phyloP scores from a whole-genome alignment of 2,113 vertebrate species.

The Chionodraco myersi region DNA sequence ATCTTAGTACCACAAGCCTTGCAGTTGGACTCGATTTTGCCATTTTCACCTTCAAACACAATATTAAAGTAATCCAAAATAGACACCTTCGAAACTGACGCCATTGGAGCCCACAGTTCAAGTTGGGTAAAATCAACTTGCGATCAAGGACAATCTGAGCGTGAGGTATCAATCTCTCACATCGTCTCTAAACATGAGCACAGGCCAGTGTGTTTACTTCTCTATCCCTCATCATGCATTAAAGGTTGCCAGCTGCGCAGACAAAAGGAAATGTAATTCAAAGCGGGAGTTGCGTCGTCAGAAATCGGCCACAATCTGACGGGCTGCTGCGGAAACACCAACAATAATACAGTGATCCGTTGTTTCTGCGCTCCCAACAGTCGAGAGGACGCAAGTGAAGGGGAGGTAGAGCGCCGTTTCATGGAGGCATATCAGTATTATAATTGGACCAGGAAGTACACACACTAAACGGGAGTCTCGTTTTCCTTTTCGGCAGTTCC shows the following conservation, averaged over 20 bases:
- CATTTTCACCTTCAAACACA: slow-evolving; percentile 88
- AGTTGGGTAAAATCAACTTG: slow-evolving; percentile 65
- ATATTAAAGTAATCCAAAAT: slow-evolving; percentile 88
- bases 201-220: slow-evolving; percentile 73
- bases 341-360: slow-evolving; percentile 47
- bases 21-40: slow-evolving; percentile 87
- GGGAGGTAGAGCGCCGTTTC: slow-evolving; percentile 33
- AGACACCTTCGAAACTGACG: slow-evolving; percentile 85
- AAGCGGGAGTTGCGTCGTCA: slow-evolving; percentile 38
- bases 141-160: slow-evolving; percentile 55
- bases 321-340: slow-evolving; percentile 55
- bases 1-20: slow-evolving; percentile 87
- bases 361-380: slow-evolving; percentile 52
- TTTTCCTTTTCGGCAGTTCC: slow-evolving; percentile 56
- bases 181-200: slow-evolving; percentile 64
- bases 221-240: slow-evolving; percentile 29
- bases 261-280: slow-evolving; percentile 45
- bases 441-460: slow-evolving; percentile 71
- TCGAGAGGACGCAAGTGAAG: slow-evolving; percentile 47
- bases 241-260: slow-evolving; percentile 41
- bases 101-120: slow-evolving; percentile 76
- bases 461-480: slow-evolving; percentile 53
- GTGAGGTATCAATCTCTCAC: slow-evolving; percentile 41
- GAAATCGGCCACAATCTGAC: slow-evolving; percentile 42
- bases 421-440: slow-evolving; percentile 27